A percentile compares a stretch with the other conserved stretches of the same genome.
Evolutionary conservation across 2,113 vertebrate genomes (phyloP).

Genomic region (Tragelaphus strepsiceros): DNA sequence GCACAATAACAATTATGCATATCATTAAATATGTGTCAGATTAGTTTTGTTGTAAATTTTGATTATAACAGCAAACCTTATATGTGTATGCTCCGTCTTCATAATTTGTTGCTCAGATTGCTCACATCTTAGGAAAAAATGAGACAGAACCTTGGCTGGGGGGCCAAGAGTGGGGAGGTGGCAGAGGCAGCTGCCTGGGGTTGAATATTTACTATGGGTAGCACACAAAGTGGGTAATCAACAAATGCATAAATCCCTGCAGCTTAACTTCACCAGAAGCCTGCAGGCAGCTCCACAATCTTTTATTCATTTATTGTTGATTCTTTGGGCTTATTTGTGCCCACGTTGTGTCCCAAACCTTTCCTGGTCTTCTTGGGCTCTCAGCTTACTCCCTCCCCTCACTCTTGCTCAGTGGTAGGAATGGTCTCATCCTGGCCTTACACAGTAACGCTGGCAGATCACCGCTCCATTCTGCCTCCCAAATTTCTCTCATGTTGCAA

Average conservation of each 20-base stretch:
- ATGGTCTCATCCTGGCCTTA: not conserved
- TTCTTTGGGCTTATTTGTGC: conserved; percentile 42
- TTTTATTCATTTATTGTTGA: conserved; percentile 66
- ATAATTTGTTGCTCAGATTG: conserved; percentile 61
- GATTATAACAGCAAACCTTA: conserved; percentile 54
- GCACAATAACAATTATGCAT: conserved; percentile 69
- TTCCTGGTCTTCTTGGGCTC: conserved; percentile 28
- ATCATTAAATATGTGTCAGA: conserved; percentile 69
- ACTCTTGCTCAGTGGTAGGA: not conserved
- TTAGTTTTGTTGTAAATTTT: conserved; percentile 68
- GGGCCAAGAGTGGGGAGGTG: not conserved
- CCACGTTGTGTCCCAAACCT: conserved; percentile 31
- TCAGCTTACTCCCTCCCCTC: not conserved
- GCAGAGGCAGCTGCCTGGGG: conserved; percentile 25
- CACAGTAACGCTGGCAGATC: not conserved
- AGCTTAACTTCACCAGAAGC: conserved; percentile 50
- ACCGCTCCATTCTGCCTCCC: not conserved
- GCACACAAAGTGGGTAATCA: conserved; percentile 56
- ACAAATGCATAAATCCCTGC: conserved; percentile 61
- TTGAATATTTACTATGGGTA: conserved; percentile 67
- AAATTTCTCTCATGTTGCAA: not conserved
- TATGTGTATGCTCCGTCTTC: conserved; percentile 46
- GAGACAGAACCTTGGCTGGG: conserved; percentile 51
- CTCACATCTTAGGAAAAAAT: conserved; percentile 52
- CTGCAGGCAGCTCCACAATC: conserved; percentile 50